Evolutionary conservation across 2,888 invertebrate species (phyloP), one percentile per base, ranked within the genome.

Genomic region (Epistrophe grossulariae): DNA sequence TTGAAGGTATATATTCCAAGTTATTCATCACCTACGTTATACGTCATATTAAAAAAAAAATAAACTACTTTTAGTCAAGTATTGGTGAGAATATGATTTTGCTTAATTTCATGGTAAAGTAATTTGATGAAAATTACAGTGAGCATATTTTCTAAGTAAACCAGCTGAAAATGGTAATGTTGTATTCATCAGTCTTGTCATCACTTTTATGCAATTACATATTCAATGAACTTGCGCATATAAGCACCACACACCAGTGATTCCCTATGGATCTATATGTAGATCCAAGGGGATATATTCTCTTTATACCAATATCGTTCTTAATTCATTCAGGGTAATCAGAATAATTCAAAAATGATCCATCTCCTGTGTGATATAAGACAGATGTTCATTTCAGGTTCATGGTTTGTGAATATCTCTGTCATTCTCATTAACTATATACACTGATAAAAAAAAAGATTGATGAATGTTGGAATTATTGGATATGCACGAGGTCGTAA

Each of bases 71-170:
- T 11, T 24, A 13, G 0, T 24, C 52, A 52, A 57, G 59, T 59
- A 38, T 57, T 35, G 59, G 17, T 59, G 31, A n/a, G n/a, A 57
- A 31, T 31, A 31, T 24, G n/a, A n/a, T n/a, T n/a, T 62, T 40
- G 19, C 10, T 15, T 2, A n/a, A 40, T 43, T 43, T 43, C 15
- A 62, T 35, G 59, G 43, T 48, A 4, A 11, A 64, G 64, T 64
- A 11, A 28, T 64, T 64, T 45, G 43, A 45, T 24, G n/a, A 45
- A n/a, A n/a, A 45, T 43, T 45, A 28, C 13, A 15, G 24, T 43
- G n/a, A 62, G 24, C n/a, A 0, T n/a, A n/a, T 28, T 28, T 17
- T 57, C 31, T 9, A 31, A 19, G 28, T 62, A 60, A 60, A 28
- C 11, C 24, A 62, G 9, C 8, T 24, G 43, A 7, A 40, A 28